phyloP scores from a whole-genome alignment of 2,888 invertebrate species.

The Linnaemya vulpina region DNA sequence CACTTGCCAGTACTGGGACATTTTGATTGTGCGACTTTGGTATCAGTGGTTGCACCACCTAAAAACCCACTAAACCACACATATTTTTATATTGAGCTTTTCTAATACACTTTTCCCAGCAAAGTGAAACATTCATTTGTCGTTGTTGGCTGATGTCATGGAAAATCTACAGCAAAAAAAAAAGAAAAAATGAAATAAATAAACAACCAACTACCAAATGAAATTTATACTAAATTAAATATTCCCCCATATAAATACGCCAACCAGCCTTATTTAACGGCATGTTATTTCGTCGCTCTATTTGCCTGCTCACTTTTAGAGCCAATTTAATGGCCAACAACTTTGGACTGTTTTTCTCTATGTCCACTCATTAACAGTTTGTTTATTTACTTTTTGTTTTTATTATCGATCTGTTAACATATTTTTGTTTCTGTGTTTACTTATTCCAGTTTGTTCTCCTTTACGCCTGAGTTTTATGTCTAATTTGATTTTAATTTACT shows the following conservation, averaged over 20 bases:
- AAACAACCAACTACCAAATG: slow-evolving; percentile 29
- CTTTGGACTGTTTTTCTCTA: slow-evolving; percentile 7
- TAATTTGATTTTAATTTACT: slow-evolving; percentile 27
- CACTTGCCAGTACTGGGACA: slow-evolving; percentile 24
- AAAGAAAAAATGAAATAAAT: not conserved
- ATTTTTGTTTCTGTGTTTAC: slow-evolving; percentile 27
- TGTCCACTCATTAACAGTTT: slow-evolving; percentile 30
- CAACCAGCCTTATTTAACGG: slow-evolving; percentile 16
- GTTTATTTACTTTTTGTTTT: slow-evolving; percentile 43
- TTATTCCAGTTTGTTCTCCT: slow-evolving; percentile 43
- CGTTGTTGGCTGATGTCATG: slow-evolving; percentile 56
- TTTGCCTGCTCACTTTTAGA: slow-evolving; percentile 22
- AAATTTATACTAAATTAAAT: slow-evolving; percentile 35
- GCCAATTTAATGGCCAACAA: slow-evolving; percentile 33
- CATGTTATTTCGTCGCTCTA: slow-evolving; percentile 40
- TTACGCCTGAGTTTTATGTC: slow-evolving; percentile 33
- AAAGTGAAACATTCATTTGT: slow-evolving; percentile 50
- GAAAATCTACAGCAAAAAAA: slow-evolving; percentile 29
- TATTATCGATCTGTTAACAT: slow-evolving; percentile 65
- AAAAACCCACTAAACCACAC: slow-evolving; percentile 68
- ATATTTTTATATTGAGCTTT: slow-evolving; percentile 11
- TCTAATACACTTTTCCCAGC: not conserved
- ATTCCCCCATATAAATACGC: slow-evolving; percentile 21
- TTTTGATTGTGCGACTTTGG: slow-evolving; percentile 1
- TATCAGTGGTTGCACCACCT: slow-evolving; percentile 60